Base-by-base conservation (phyloP, 1,140 invertebrate species). In the Epicauta chinensis region DNA sequence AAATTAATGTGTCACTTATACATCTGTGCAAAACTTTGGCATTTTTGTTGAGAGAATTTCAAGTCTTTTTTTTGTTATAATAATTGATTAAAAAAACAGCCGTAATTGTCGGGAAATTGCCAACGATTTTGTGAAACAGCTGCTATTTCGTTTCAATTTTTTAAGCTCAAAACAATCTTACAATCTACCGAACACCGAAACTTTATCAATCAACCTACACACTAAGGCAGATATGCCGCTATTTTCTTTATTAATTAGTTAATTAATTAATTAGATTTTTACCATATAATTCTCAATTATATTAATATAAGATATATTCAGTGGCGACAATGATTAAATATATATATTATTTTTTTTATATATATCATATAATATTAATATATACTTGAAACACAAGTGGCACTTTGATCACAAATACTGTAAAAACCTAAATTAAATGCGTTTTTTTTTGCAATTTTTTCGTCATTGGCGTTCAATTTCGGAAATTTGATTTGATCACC, bases 311-410 rank as follows among this genome's bases (percentile, higher is more conserved):
- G 55, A 60, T 64, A 65, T 63, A 66, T 55, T 67, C 59, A 67
- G 63, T 67, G 64, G 65, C 64, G 61, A 53, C 44, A 60, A 63
- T 67, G 60, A 67, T 67, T 67, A 65, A 62, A 59, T 64, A 63
- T 34, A n/a, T 23, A 23, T 23, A 23, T 23, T n/a, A n/a, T n/a
- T n/a, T 23, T 23, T 23, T 23, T 5, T 23, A 23, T 23, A 23
- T 23, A 23, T 23, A 23, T 3, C 7, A 23, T 23, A 23, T 23
- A 9, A n/a, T 7, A 9, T 34, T 7, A 9, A 34, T n/a, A 34
- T 63, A 67, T 67, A 68, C 66, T 68, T 68, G 66, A 66, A 68
- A 68, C 66, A 64, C 66, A 68, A 67, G 66, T 68, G 66, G 66
- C 66, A 68, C 66, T 68, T 68, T 61, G 59, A 68, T 68, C 66